Evolutionary conservation across 2,888 invertebrate species (phyloP), one percentile per base, ranked within the genome.

Genomic region (Chorisops tibialis): DNA sequence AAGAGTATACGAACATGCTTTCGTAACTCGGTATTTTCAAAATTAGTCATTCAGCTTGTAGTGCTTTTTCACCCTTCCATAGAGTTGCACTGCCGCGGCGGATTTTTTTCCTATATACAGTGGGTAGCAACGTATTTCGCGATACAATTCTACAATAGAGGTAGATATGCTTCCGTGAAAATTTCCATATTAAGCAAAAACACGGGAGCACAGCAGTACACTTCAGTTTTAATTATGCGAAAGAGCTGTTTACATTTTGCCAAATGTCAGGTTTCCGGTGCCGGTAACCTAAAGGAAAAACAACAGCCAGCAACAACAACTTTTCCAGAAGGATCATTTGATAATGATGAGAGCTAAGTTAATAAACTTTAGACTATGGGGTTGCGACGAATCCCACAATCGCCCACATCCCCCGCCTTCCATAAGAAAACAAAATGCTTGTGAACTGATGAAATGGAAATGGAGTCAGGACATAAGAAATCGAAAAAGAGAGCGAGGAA

Each of bases 221-320:
- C 60, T 61, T 63, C 45, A 54, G 56, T 63, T 63, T 63, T 63
- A 61, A 63, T 63, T 63, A 56, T 63, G 54, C 63, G 54, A 58
- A 63, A 63, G 61, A 61, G 61, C 51, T 61, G 59, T 56, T 63
- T 63, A 56, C 60, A 63, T 63, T 63, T 48, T 45, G 54, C 49
- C 35, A 54, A 54, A 48, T 48, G 63, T 54, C 49, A 18, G 30
- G 35, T 35, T 50, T 14, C 30, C 35, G 49, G 14, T 14, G 18
- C 30, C n/a, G 3, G 21, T 24, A 48, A 48, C 48, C 48, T 5
- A 9, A 30, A 9, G 30, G 7, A 30, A 30, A 9, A 30, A 30
- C 30, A 30, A 30, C 30, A 30, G 30, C 1, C 30, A 30, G 9
- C 30, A 30, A 30, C 30, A 30, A 30, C 30, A 30, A 30, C 30